Percentiles rank a stretch among this genome's conserved stretches.
phyloP scores from a whole-genome alignment of 2,797 vertebrate genomes.

The Acropternis orthonyx region DNA sequence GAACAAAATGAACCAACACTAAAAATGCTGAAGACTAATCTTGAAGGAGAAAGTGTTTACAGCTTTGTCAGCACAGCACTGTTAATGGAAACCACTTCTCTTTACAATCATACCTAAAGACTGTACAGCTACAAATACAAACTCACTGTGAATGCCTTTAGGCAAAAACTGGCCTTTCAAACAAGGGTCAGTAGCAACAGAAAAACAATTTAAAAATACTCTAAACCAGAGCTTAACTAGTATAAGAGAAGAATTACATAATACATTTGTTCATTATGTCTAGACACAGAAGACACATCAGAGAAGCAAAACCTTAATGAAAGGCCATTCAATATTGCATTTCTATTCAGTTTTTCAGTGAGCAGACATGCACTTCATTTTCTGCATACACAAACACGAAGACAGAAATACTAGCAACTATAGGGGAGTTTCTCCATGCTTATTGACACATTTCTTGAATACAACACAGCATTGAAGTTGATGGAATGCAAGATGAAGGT shows the following conservation, averaged over 20 bases:
- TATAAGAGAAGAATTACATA: background rate
- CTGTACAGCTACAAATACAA: background rate
- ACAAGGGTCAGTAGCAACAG: background rate
- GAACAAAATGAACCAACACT: background rate
- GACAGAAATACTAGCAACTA: background rate
- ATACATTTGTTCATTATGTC: background rate
- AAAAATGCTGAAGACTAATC: background rate
- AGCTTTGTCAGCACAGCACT: background rate
- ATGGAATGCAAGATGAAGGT: background rate
- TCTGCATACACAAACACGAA: background rate
- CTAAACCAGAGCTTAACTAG: background rate
- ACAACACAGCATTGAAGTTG: background rate
- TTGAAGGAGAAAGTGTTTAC: background rate
- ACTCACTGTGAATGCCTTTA: background rate
- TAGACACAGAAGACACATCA: background rate
- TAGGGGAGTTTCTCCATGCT: background rate
- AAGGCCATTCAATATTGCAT: background rate
- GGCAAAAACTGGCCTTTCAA: background rate
- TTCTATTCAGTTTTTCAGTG: background rate
- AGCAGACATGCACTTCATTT: background rate
- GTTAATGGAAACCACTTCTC: background rate
- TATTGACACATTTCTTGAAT: background rate
- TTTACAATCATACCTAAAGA: background rate
- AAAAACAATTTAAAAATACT: background rate
- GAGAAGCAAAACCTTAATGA: background rate